phyloP scores from a whole-genome alignment of 2,888 invertebrate species.

The Aethes cnicana region DNA sequence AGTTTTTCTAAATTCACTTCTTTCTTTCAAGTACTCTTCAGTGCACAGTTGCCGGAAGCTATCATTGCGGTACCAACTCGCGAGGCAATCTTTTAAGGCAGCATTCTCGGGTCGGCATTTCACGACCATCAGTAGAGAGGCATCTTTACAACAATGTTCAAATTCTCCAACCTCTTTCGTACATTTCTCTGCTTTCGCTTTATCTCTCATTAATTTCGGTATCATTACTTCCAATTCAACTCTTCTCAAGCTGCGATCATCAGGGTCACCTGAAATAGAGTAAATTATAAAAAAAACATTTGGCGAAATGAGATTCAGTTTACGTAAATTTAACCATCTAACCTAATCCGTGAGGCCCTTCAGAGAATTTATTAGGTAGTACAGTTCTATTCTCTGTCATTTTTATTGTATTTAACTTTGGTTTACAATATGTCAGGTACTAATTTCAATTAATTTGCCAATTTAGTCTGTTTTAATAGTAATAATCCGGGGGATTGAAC shows the following conservation, averaged over 20 bases:
- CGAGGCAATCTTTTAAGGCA: constrained; percentile 86
- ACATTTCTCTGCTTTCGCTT: constrained; percentile 91
- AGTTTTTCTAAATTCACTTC: constrained; percentile 91
- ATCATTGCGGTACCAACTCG: constrained; percentile 89
- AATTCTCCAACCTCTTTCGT: constrained; percentile 86
- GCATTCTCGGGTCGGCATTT: constrained; percentile 89
- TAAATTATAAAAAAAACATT: not conserved
- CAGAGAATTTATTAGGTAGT: constrained; percentile 63
- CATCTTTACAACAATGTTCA: constrained; percentile 87
- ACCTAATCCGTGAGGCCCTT: constrained; percentile 83
- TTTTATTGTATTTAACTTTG: not conserved
- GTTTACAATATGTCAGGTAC: too few species aligned
- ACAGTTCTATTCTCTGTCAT: constrained; percentile 47
- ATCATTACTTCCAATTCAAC: constrained; percentile 95
- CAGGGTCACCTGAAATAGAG: constrained; percentile 88
- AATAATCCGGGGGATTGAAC: too few species aligned
- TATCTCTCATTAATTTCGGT: constrained; percentile 93
- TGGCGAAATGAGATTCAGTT: not conserved
- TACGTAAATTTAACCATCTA: constrained; percentile 33
- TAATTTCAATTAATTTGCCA: too few species aligned
- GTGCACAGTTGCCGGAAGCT: constrained; percentile 88
- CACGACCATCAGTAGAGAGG: constrained; percentile 86
- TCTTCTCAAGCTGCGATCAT: constrained; percentile 90
- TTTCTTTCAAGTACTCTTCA: constrained; percentile 90
- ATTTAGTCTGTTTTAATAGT: too few species aligned